phyloP scores from a whole-genome alignment of 2,888 invertebrate genomes.

The Sminthurides aquaticus region DNA sequence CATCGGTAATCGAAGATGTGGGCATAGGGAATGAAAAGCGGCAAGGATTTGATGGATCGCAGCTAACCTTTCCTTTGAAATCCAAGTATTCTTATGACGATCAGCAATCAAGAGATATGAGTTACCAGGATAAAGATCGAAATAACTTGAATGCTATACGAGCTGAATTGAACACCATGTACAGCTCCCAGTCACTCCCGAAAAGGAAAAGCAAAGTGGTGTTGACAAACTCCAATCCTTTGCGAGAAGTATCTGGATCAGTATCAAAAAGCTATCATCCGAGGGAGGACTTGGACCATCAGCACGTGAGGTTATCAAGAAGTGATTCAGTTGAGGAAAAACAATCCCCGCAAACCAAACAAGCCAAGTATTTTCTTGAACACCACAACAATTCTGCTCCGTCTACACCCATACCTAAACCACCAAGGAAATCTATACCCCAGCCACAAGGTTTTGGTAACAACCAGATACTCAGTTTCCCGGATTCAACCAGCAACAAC shows the following conservation, averaged over 20 bases:
- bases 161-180: neutral
- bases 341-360: neutral
- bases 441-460: neutral
- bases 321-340: neutral
- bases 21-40: neutral
- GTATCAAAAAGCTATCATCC: neutral
- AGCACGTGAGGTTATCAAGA: neutral
- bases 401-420: slow-evolving; percentile 11
- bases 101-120: neutral
- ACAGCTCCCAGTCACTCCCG: slow-evolving; percentile 4
- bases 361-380: slow-evolving; percentile 8
- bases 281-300: neutral
- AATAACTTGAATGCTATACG: neutral
- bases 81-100: too few relatives aligned
- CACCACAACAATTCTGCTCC: neutral
- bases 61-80: neutral
- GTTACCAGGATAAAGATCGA: neutral
- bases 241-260: neutral
- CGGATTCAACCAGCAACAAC: neutral
- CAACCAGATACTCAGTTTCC: neutral
- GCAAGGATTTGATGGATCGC: neutral
- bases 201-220: slow-evolving; percentile 7
- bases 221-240: neutral
- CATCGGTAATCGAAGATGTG: neutral
- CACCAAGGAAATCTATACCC: slow-evolving; percentile 13